phyloP scores from a whole-genome alignment of 2,888 invertebrate species.

The Stegana nigrithorax region DNA sequence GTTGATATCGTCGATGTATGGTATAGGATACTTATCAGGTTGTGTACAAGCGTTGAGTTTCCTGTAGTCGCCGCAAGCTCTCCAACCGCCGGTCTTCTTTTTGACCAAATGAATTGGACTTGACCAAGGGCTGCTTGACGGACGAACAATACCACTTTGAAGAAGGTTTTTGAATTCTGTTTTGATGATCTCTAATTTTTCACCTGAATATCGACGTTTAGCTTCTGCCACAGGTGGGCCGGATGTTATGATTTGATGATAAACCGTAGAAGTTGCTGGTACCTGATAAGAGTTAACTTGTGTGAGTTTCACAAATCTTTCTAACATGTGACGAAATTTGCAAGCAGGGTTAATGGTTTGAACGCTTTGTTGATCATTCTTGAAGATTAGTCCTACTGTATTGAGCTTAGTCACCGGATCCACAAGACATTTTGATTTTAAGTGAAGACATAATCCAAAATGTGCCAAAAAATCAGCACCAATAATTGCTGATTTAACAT shows the following conservation, averaged over 20 bases:
- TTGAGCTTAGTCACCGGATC: too few relatives aligned
- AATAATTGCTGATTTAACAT: slow-evolving; percentile 1
- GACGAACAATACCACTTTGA: not conserved
- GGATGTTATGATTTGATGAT: not conserved
- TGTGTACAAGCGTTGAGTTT: not conserved
- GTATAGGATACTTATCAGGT: not conserved
- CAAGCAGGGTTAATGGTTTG: not conserved
- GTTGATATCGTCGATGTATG: not conserved
- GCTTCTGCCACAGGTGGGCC: not conserved
- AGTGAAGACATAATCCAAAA: not conserved
- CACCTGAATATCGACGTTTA: slow-evolving; percentile 1
- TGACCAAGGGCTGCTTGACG: slow-evolving; percentile 8
- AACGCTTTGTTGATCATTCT: not conserved
- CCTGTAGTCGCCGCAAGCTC: slow-evolving; percentile 5
- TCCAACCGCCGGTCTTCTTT: not conserved
- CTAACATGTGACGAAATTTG: not conserved
- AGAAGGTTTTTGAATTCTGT: not conserved
- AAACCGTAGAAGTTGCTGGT: not conserved
- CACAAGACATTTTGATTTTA: not conserved
- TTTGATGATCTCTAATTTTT: not conserved
- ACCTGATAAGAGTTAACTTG: not conserved
- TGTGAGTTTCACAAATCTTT: not conserved
- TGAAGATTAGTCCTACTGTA: not conserved
- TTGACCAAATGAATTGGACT: slow-evolving; percentile 1
- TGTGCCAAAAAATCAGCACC: not conserved